Percentiles rank a stretch among this genome's conserved stretches.
These are phyloP conservation scores for Ophion costatus DNA, from an alignment of 2,888 invertebrate species.

Conservation along the genomic window DNA sequence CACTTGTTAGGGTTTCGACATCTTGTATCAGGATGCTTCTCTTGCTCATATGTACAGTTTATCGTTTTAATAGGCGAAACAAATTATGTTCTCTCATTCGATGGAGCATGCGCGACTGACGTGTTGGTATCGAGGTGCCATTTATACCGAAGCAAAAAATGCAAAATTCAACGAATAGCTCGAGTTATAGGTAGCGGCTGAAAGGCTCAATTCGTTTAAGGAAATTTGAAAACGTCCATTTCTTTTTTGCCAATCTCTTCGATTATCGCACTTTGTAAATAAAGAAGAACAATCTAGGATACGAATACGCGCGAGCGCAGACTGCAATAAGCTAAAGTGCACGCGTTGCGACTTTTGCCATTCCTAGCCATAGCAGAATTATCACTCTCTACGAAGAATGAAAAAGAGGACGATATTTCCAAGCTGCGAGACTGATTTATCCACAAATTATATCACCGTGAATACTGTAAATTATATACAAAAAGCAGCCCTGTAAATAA, in stretches of 20 bases:
- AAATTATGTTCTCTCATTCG: conserved; percentile 55
- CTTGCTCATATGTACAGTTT: conserved; percentile 74
- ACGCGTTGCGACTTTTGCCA: conserved; percentile 51
- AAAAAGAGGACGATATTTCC: conserved; percentile 66
- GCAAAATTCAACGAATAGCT: conserved; percentile 15
- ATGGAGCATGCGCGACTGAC: conserved; percentile 27
- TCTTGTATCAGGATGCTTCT: conserved; percentile 79
- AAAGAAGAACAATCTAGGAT: neutral
- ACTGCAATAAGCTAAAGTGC: conserved; percentile 43
- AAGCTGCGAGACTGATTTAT: conserved; percentile 80
- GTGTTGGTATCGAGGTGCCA: conserved; percentile 54
- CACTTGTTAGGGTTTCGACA: conserved; percentile 68
- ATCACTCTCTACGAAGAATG: conserved; percentile 47
- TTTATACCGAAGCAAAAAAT: conserved; percentile 42
- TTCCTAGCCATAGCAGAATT: conserved; percentile 71
- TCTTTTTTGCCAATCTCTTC: neutral
- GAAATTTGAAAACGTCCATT: neutral
- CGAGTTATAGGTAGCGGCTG: neutral
- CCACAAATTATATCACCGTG: conserved; percentile 73
- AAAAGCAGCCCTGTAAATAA: conserved; percentile 76
- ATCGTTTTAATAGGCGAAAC: conserved; percentile 64
- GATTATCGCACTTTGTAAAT: neutral
- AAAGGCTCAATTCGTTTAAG: neutral
- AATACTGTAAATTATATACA: conserved; percentile 77
- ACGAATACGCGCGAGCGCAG: conserved; percentile 15